phyloP scores from a whole-genome alignment of 2,797 vertebrate species.

The Podarcis siculus region DNA sequence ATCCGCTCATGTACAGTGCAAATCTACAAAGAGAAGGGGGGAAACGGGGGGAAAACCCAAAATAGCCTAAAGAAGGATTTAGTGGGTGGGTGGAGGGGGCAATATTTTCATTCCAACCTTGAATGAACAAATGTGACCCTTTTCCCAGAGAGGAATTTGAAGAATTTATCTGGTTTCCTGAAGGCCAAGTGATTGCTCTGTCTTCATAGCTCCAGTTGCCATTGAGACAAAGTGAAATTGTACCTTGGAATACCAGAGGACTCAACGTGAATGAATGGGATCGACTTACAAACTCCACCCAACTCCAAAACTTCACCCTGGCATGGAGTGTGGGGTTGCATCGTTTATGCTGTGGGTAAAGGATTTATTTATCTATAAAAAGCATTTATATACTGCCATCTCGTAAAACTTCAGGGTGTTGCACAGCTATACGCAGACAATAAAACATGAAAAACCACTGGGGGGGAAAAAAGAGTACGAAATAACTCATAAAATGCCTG shows the following conservation, averaged over 20 bases:
- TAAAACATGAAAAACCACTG: too few relatives aligned
- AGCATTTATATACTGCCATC: too few relatives aligned
- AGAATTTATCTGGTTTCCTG: constrained; percentile 52
- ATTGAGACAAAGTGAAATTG: not conserved
- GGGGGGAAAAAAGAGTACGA: accelerated
- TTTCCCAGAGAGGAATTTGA: constrained; percentile 46
- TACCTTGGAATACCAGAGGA: constrained; percentile 5
- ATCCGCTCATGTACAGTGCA: not conserved
- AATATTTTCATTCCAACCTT: constrained; percentile 24
- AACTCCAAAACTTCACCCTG: not conserved
- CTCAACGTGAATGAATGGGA: not conserved
- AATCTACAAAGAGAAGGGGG: not conserved
- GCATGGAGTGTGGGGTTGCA: not conserved
- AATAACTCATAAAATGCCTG: too few relatives aligned
- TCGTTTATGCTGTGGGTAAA: too few relatives aligned
- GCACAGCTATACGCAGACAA: too few relatives aligned
- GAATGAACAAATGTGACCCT: constrained; percentile 21
- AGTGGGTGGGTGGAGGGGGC: not conserved
- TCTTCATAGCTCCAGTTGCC: not conserved
- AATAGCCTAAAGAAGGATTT: not conserved
- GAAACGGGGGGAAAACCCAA: too few relatives aligned
- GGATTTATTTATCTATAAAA: too few relatives aligned
- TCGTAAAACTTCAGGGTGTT: too few relatives aligned
- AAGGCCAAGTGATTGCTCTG: constrained; percentile 19
- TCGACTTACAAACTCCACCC: not conserved